Base-by-base conservation (phyloP, 2,113 vertebrate genomes). In the Herpetotheres cachinnans region DNA sequence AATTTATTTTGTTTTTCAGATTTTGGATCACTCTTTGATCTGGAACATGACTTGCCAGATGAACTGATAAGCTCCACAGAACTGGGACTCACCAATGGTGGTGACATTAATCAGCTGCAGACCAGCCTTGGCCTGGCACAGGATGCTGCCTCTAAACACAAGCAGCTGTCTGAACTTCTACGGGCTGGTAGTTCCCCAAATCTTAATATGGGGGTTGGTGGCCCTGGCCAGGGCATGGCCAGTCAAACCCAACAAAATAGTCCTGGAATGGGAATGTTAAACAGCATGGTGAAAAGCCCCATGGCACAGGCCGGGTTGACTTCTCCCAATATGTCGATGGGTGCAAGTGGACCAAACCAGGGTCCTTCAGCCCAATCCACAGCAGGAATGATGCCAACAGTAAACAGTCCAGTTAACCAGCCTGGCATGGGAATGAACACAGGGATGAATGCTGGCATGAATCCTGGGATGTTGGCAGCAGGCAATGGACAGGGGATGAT, bases 21-120 rank as follows among this genome's bases (percentile, higher is more conserved):
- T 99, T 99, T 99, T 96, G 99, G 99, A 95, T 99, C 99, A 11
- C 98, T 99, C 5, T 99, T 99, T 95, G 99, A 99, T 97, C 97
- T 99, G 98, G 99, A 99, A 97, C 99, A 99, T 8, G 99, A 99
- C 97, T 99, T 99, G 94, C 99, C 99, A 63, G 99, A 99, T 93
- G 99, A 99, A 98, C 98, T 99, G 95, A 99, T 99, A 98, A 99
- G 95, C 98, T 99, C 99, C 58, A 98, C 99, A 7, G 99, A 99
- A 96, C 96, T 99, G 97, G 99, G 99, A 81, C 98, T 99, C 93
- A 98, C 98, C 92, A 99, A 99, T 49, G 99, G 99, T 91, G 98
- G 98, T 95, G 99, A 99, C 95, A 98, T 99, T 96, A 98, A 98
- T 97, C 99, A 99, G 94, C 98, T 99, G 94, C 99, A 99, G 92